Conservation (phyloP, 2,113 vertebrate genomes). For the Pogonocichla stellata region DNA sequence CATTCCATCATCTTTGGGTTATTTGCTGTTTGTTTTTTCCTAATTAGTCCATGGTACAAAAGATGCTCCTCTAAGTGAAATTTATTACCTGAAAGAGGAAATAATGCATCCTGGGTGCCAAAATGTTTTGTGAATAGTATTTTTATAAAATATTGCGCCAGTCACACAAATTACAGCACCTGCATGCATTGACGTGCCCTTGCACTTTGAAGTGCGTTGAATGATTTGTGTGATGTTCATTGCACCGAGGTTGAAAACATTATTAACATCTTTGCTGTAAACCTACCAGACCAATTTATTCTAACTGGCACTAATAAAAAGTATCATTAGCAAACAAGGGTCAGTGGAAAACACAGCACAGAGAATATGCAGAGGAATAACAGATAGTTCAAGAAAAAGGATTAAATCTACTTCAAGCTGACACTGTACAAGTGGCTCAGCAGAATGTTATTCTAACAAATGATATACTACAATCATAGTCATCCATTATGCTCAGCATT, state of each 20-base stretch:
- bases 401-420: conserved; percentile 14
- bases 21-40: not conserved
- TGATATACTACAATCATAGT: not conserved
- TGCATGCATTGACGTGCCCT: not conserved
- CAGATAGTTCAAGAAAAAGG: conserved; percentile 10
- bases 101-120: not conserved
- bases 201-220: not conserved
- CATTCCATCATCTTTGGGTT: not conserved
- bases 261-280: conserved; percentile 44
- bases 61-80: not conserved
- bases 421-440: conserved; percentile 8
- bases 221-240: not conserved
- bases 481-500: conserved; percentile 11
- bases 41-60: not conserved
- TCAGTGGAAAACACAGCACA: conserved; percentile 21
- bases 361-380: not conserved
- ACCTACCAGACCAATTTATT: conserved; percentile 48
- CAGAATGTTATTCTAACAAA: conserved; percentile 33
- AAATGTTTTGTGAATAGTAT: not conserved
- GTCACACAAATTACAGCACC: not conserved
- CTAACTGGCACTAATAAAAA: conserved; percentile 40
- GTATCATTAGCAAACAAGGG: conserved; percentile 31
- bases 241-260: conserved; percentile 43
- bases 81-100: not conserved
- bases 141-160: not conserved